Evolutionary conservation across 1,140 invertebrate genomes (phyloP), one percentile per base, ranked within the genome.

Genomic region (Drosophila ironensis): DNA sequence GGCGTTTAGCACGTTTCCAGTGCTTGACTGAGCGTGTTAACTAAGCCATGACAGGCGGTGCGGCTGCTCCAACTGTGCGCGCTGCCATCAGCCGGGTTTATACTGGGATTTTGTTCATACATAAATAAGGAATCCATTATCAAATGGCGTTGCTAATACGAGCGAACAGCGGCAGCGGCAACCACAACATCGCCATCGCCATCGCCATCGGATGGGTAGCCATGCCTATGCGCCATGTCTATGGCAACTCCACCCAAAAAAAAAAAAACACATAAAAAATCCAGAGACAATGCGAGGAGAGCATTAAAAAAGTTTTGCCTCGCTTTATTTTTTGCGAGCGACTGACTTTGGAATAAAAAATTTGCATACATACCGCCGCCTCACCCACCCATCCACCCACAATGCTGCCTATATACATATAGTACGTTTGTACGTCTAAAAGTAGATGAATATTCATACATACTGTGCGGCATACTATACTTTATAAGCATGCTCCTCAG

Each of bases 91-190:
- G 35, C 35, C 48, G n/a, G 17, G 42, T 24, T 35, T 56, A 59
- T 37, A 52, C 35, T 20, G 64, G 46, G 46, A 69, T 59, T 56
- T 59, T 30, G 54, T 50, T 72, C 72, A 72, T 76, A 81, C 68
- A 81, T 82, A 76, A 82, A 81, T 72, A 69, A 81, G 48, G 53
- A 66, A 76, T 48, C 77, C 78, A 82, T 84, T 82, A 82, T 82
- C 78, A 82, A 82, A 82, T 81, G 77, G 57, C 68, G 61, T 66
- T 54, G 61, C 61, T 76, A 74, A 78, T 74, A 80, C n/a, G n/a
- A n/a, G n/a, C n/a, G n/a, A n/a, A n/a, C 27, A 56, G 47, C 42
- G 24, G 33, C 45, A 40, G 24, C 40, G 11, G 28, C 30, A 12
- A 12, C 30, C 30, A 35, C 30, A 35, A 35, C 30, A 16, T 3